These are phyloP conservation scores for Nixonia krombeini DNA, from an alignment of 1,140 invertebrate genomes.

Conservation along the genomic window DNA sequence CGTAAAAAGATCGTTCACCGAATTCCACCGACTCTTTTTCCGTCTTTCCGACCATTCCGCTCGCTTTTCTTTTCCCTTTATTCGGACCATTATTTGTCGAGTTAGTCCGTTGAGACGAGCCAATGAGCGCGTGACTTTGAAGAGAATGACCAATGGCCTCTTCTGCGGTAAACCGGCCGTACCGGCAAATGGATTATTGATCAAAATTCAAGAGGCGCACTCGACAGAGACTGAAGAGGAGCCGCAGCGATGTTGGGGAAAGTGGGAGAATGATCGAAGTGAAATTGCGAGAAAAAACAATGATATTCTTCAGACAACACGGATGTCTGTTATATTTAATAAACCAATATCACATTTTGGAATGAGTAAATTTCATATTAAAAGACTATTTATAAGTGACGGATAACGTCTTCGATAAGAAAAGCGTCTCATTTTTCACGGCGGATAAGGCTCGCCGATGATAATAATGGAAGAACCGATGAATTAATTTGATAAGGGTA, in stretches of 20 bases:
- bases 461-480: neutral
- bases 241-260: constrained; percentile 37
- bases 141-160: constrained; percentile 53
- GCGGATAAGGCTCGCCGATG: too few relatives aligned
- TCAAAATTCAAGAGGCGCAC: constrained; percentile 47
- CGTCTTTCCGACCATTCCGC: too few relatives aligned
- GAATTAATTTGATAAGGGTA: constrained; percentile 31
- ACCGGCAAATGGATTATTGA: constrained; percentile 53
- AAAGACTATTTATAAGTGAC: too few relatives aligned
- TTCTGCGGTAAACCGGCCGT: constrained; percentile 40
- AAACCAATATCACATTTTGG: too few relatives aligned
- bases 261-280: constrained; percentile 19
- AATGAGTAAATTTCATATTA: too few relatives aligned
- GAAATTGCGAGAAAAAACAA: neutral
- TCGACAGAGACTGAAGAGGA: constrained; percentile 42
- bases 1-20: too few relatives aligned
- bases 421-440: neutral
- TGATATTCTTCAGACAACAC: too few relatives aligned
- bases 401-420: too few relatives aligned
- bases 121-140: constrained; percentile 53
- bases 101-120: constrained; percentile 17
- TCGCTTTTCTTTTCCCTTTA: neutral
- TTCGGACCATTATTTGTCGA: constrained; percentile 13
- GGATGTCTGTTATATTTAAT: too few relatives aligned
- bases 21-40: too few relatives aligned